These are phyloP conservation scores for Cremastobaeus sp. DNA, from an alignment of 2,888 invertebrate genomes.

Conservation along the genomic window DNA sequence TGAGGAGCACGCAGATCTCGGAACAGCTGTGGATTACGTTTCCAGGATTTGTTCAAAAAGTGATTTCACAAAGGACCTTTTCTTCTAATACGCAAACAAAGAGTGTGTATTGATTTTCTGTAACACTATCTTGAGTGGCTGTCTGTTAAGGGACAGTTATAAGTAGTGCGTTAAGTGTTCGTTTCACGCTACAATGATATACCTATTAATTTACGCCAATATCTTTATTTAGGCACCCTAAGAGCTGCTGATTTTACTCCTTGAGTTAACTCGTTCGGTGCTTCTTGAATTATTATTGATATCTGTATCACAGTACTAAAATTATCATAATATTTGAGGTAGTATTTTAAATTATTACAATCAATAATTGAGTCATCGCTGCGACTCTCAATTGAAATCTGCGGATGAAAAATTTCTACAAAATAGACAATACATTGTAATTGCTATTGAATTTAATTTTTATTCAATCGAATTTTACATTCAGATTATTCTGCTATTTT, in stretches of 20 bases:
- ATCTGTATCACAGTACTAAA: too few species aligned
- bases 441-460: too few species aligned
- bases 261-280: conserved; percentile 36
- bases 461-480: too few species aligned
- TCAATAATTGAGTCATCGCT: too few species aligned
- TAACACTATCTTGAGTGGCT: conserved; percentile 78
- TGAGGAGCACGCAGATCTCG: conserved; percentile 19
- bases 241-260: conserved; percentile 33
- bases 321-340: too few species aligned
- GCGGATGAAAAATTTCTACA: too few species aligned
- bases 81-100: conserved; percentile 62
- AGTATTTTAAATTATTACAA: too few species aligned
- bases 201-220: conserved; percentile 75
- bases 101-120: conserved; percentile 76
- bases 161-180: conserved; percentile 75
- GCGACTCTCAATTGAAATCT: too few species aligned
- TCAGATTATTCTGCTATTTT: too few species aligned
- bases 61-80: conserved; percentile 60
- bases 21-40: conserved; percentile 56
- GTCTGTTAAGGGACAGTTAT: conserved; percentile 74
- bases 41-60: conserved; percentile 62
- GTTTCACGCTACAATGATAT: conserved; percentile 75
- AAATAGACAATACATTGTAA: too few species aligned
- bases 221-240: conserved; percentile 49
- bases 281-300: conserved; percentile 35